A percentile compares a stretch with the other conserved stretches of the same genome.
phyloP scores from a whole-genome alignment of 1,140 invertebrate genomes.

The Harlomillsia oculata region DNA sequence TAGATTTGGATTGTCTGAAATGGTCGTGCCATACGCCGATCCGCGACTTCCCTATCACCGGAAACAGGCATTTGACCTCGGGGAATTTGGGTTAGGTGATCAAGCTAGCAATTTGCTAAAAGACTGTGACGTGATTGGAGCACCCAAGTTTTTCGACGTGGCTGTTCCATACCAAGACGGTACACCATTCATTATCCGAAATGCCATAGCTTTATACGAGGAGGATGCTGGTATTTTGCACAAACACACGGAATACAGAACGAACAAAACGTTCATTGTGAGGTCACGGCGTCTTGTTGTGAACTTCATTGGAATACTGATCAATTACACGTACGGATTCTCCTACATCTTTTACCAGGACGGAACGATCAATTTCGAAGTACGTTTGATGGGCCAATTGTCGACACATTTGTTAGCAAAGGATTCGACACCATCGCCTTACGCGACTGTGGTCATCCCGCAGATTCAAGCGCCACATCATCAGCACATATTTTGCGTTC shows the following conservation, averaged over 20 bases:
- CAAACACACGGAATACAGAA: slow-evolving; percentile 34
- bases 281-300: slow-evolving; percentile 24
- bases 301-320: slow-evolving; percentile 31
- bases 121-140: slow-evolving; percentile 32
- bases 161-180: slow-evolving; percentile 26
- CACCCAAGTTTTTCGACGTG: slow-evolving; percentile 30
- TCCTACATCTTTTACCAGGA: slow-evolving; percentile 34
- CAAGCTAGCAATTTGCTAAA: slow-evolving; percentile 28
- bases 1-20: slow-evolving; percentile 22
- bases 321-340: slow-evolving; percentile 34
- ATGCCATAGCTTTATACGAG: slow-evolving; percentile 32
- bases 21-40: slow-evolving; percentile 34
- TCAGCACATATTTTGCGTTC: slow-evolving; percentile 32
- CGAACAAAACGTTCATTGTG: slow-evolving; percentile 9
- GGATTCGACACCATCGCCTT: neutral
- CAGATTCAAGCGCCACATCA: slow-evolving; percentile 27
- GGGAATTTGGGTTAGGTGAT: slow-evolving; percentile 32
- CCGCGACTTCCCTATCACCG: slow-evolving; percentile 32
- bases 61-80: slow-evolving; percentile 19
- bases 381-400: slow-evolving; percentile 31
- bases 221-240: slow-evolving; percentile 33
- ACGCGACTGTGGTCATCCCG: slow-evolving; percentile 20
- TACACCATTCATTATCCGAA: slow-evolving; percentile 20
- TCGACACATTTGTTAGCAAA: slow-evolving; percentile 26
- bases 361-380: slow-evolving; percentile 27